Conservation (phyloP, 2,888 invertebrate species). For the Calameuta idolon region DNA sequence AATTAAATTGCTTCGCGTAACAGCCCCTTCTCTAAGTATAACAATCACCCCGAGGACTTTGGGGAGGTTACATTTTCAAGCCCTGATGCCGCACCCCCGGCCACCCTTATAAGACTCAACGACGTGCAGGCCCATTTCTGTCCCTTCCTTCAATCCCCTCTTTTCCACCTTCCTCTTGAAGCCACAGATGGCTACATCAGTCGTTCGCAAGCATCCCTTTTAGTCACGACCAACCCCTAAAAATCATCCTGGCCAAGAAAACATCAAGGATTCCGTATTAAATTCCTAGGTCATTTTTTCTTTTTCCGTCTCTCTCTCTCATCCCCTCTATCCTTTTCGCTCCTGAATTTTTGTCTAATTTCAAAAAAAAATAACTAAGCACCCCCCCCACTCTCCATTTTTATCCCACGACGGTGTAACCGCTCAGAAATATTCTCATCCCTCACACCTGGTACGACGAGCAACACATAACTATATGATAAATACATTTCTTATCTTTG, state of each 20-base stretch:
- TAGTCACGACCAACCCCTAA: background rate
- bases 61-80: background rate
- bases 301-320: too few species aligned
- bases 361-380: too few species aligned
- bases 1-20: constrained; percentile 17
- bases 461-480: too few species aligned
- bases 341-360: too few species aligned
- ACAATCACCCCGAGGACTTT: constrained; percentile 10
- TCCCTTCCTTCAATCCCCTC: background rate
- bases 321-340: too few species aligned
- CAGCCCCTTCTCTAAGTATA: constrained; percentile 8
- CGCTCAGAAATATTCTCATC: background rate
- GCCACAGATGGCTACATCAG: background rate
- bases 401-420: background rate
- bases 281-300: background rate
- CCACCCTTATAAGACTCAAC: background rate
- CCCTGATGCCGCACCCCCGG: too few species aligned
- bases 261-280: background rate
- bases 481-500: too few species aligned
- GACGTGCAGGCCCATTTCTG: background rate
- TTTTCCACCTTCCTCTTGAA: background rate
- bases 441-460: too few species aligned
- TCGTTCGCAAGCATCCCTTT: background rate
- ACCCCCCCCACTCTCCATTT: too few species aligned
- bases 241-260: background rate